phyloP scores from a whole-genome alignment of 2,888 invertebrate species.

The Shargacucullia verbasci region DNA sequence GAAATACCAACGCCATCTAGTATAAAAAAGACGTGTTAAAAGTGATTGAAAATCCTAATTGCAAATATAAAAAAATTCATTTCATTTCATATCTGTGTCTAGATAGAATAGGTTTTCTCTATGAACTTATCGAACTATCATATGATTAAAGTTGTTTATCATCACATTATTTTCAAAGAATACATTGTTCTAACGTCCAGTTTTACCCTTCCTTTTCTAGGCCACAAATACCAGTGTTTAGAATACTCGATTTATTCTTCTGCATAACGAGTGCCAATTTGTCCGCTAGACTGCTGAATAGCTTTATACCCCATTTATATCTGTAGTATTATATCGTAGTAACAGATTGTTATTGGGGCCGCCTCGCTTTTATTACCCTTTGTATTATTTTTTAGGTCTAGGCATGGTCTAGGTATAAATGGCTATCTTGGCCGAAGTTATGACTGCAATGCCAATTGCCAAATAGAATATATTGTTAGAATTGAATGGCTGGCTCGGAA shows the following conservation, averaged over 20 bases:
- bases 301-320: slow-evolving; percentile 9
- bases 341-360: slow-evolving; percentile 48
- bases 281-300: slow-evolving; percentile 42
- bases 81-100: no score
- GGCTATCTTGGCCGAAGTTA: slow-evolving; percentile 20
- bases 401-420: slow-evolving; percentile 35
- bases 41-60: no score
- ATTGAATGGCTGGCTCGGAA: slow-evolving; percentile 11
- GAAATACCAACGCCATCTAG: no score
- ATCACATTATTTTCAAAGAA: no score
- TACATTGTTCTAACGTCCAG: neutral
- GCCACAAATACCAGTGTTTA: neutral
- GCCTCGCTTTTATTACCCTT: slow-evolving; percentile 49
- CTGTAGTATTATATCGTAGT: slow-evolving; percentile 17
- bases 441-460: slow-evolving; percentile 24
- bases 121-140: no score
- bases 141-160: no score
- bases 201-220: neutral
- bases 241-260: slow-evolving; percentile 3
- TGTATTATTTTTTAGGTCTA: slow-evolving; percentile 52
- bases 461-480: slow-evolving; percentile 10
- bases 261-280: slow-evolving; percentile 42
- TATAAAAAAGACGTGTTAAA: no score
- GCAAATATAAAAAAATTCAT: no score
- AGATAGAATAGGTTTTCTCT: no score